Base-by-base conservation (phyloP, 2,797 vertebrate species). In the Pangasius djambal region DNA sequence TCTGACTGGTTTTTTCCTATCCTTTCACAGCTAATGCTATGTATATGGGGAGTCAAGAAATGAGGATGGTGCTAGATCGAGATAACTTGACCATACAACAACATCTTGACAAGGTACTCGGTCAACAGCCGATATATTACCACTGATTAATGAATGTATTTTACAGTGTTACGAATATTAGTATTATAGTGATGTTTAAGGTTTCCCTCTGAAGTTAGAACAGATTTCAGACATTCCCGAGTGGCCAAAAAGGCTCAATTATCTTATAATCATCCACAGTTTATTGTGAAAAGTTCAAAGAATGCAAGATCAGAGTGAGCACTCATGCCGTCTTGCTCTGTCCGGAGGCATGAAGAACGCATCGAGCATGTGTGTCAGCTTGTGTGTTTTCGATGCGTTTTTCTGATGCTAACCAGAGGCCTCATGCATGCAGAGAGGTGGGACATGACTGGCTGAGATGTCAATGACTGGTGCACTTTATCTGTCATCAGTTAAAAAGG, bases 21-120 rank as follows among this genome's bases (percentile, higher is more conserved):
- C 57, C 92, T 79, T 94, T 92, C 94, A 1, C 93, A 99, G 98
- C 95, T 37, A 99, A 99, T 88, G 94, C 94, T 55, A 96, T 97
- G 95, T 99, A 99, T 91, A 95, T 99, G 96, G 98, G 95, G 8
- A 95, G 96, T 91, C 97, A 99, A 93, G 98, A 99, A 94, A 99
- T 99, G 98, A 94, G 93, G 90, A 92, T 93, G 10, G 96, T 99
- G 65, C 88, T 97, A 88, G 95, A 97, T 88, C 96, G 98, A 95
- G 97, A 99, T 91, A 94, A 97, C 78, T 31, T 89, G 25, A 98
- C 96, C 63, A 98, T 99, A 92, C 93, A 92, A 90, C 92, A 96
- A 69, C 95, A 98, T 91, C 95, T 99, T 48, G 92, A 96, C 87
- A 98, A 99, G 97, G 98, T 99, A 96, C 95, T 90, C 67, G 48